Evolutionary conservation across 2,797 vertebrate species (phyloP), one percentile per base, ranked within the genome.

Genomic region (Todus mexicanus): DNA sequence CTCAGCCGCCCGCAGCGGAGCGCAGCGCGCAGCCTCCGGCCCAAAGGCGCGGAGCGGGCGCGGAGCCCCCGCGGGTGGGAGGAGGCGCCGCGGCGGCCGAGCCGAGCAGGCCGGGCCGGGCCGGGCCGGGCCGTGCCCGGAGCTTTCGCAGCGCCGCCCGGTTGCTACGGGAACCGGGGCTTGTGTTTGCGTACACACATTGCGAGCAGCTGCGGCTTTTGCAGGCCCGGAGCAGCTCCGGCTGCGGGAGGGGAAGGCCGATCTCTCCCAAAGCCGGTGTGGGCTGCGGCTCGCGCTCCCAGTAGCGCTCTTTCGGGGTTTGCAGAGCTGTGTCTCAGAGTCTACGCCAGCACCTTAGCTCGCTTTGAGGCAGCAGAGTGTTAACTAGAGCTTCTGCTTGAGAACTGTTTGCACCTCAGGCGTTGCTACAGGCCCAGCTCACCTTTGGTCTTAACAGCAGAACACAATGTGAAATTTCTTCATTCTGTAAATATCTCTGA

Each of bases 101-200:
- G 43, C 35, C 2, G 37, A 10, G 50, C 50, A 8, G 17, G 20
- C 26, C 35, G 22, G 4, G 26, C 27, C 14, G 27, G 7, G 37
- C 50, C 4, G 9, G 15, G 16, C 26, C 35, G 15, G 2, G 37
- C n/a, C 14, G 23, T 9, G 38, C 43, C 4, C 71, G 93, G 81
- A 63, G 89, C 92, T 81, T 37, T 87, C 57, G 59, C 84, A 11
- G 89, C 74, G 95, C 94, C 77, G 95, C 86, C 63, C 61, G 53
- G 97, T 97, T 97, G 96, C 96, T 83, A 82, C 69, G 95, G 97
- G 92, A 98, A 97, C 96, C 21, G n/a, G 27, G 93, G 68, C 78
- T 94, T 95, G 88, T 97, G 97, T 97, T 97, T 97, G 97, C n/a
- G n/a, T n/a, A n/a, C 96, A 96, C 93, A 87, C 84, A 96, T 29